A percentile compares a stretch with the other conserved stretches of the same genome.
Conservation (phyloP, 2,113 vertebrate species). For the Amblyopsis rosae region DNA sequence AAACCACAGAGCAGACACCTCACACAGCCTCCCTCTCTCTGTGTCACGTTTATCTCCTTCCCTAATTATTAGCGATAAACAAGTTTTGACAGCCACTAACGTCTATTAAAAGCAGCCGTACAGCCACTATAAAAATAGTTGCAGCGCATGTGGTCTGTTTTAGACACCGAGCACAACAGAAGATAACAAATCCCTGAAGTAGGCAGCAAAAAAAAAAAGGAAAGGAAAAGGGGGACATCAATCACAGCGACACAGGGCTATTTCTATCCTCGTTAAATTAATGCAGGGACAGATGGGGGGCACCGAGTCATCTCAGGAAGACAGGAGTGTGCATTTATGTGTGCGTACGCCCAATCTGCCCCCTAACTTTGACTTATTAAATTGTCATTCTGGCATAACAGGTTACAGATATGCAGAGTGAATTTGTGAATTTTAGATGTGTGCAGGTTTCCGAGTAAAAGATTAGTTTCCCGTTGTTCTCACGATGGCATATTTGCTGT, state of each 20-base stretch:
- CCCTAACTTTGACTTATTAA: conserved; percentile 14
- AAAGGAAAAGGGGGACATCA: conserved; percentile 42
- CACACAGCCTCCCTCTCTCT: neutral
- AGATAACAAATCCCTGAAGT: conserved; percentile 53
- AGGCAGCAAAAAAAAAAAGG: conserved; percentile 23
- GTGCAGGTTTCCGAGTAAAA: too few species aligned
- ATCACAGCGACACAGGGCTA: conserved; percentile 50
- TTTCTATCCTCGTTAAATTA: conserved; percentile 57
- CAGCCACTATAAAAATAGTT: conserved; percentile 54
- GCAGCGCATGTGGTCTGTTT: conserved; percentile 29
- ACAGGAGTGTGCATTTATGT: neutral
- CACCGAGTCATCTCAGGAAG: conserved; percentile 20
- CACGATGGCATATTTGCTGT: conserved; percentile 4
- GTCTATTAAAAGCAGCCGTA: conserved; percentile 37
- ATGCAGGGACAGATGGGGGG: conserved; percentile 44
- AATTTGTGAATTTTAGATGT: too few species aligned
- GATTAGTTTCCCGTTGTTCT: neutral
- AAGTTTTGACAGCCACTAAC: conserved; percentile 49
- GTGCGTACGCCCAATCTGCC: conserved; percentile 27
- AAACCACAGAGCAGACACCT: neutral
- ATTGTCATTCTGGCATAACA: conserved; percentile 23
- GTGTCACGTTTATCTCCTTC: conserved; percentile 13
- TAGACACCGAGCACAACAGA: conserved; percentile 37
- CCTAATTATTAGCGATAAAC: conserved; percentile 54
- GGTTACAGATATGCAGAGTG: neutral